Evolutionary conservation across 2,797 vertebrate species (phyloP), one percentile per base, ranked within the genome.

Genomic region (Sebastes goodei): DNA sequence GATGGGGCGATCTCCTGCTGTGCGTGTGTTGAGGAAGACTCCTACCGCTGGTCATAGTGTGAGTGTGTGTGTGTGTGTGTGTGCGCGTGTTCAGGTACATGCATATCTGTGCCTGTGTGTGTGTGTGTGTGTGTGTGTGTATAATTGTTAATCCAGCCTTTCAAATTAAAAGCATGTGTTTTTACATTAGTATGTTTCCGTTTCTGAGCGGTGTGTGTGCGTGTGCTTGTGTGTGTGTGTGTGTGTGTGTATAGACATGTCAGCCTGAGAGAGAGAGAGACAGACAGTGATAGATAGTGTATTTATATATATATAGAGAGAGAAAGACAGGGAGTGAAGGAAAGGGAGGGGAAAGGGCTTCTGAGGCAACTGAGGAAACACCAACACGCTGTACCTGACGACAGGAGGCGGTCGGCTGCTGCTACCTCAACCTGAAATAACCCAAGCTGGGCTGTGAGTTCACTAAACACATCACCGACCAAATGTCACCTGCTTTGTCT

Each of bases 1-100:
- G 84, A 90, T 89, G 85, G 85, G 89, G 89, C 89, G 89, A 93
- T 89, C 93, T 92, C 91, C 92, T 80, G 90, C 92, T 92, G 92
- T 81, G 93, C 55, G 62, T 82, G 91, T 83, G 83, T 80, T 64
- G 71, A 81, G 82, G 79, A 85, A 85, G 86, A 89, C 84, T 89
- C 82, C 71, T 86, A 80, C 81, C 35, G 10, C 70, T 88, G 91
- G 91, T 87, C 89, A 88, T 53, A 72, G 85, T 77, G 76, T 88
- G 72, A 53, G 11, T 74, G 53, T 66, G 74, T 67, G 62, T 74
- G 77, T 77, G 29, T 38, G 23, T 23, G 69, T 77, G n/a, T 78
- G 67, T 32, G 69, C 68, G 67, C 74, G 63, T 35, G 62, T 64
- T 35, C 33, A 35, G 33, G 33, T 4, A 35, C 33, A 35, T 35